Base-by-base conservation (phyloP, 2,888 invertebrate species). In the Oxycera nigricornis region DNA sequence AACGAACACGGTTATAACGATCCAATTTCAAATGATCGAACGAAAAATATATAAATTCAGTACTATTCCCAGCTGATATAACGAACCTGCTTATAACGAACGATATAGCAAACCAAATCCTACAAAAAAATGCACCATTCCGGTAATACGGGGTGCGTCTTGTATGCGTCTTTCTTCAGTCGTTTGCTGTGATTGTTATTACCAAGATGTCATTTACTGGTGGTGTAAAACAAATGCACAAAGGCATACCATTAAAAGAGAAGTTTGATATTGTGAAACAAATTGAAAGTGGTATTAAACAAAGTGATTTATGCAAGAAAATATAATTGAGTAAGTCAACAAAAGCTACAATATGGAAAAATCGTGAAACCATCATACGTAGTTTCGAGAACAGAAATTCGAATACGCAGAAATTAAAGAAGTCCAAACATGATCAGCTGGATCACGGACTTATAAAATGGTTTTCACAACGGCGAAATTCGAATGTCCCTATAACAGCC, bases 141-240 rank as follows among this genome's bases (percentile, higher is more conserved):
- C 50, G 14, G n/a, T n/a, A n/a, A n/a, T n/a, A n/a, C 50, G 1
- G 50, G 50, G 24, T 55, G 55, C 55, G 24, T 55, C 24, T 55
- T 20, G 24, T 55, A 22, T 55, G 55, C 24, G 55, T 22, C 14
- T 55, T 55, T 22, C 55, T 55, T 55, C 24, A 55, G 22, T 55
- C 22, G 55, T 55, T 55, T 55, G 55, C 50, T 50, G 1, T 50
- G 50, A 50, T 50, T 55, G 22, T 55, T 55, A 55, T 55, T 55
- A 4, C 6, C 1, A 55, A 55, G 55, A 55, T 22, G 24, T 55
- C 55, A 55, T 55, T 14, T 55, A 17, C 50, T 50, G 50, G 50
- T 50, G 9, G 50, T 50, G 14, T 50, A n/a, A 50, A 50, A 55
- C 55, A 55, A 24, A n/a, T 24, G 22, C 24, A 24, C 55, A 55